Conservation (phyloP, 1,140 invertebrate species). For the Homarus americanus region DNA sequence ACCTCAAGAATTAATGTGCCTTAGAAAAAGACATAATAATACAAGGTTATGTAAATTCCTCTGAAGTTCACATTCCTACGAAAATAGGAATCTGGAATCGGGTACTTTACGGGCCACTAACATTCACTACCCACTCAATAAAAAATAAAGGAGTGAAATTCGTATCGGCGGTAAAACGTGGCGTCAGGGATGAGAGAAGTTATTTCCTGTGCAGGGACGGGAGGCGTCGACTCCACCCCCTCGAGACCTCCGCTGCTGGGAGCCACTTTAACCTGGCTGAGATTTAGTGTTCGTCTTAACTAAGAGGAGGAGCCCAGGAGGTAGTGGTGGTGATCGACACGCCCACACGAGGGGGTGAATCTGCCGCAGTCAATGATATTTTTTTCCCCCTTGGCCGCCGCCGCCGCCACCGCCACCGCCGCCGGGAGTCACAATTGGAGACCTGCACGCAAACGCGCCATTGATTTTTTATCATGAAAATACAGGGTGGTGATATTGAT, state of each 20-base stretch:
- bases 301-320: background rate
- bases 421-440: constrained; percentile 54
- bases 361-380: constrained; percentile 59
- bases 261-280: background rate
- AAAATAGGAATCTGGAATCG: no score
- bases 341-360: background rate
- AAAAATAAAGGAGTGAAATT: no score
- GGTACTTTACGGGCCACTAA: no score
- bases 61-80: no score
- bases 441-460: constrained; percentile 63
- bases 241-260: background rate
- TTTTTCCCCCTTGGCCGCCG: no score
- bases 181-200: background rate
- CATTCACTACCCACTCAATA: no score
- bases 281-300: constrained; percentile 56
- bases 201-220: background rate
- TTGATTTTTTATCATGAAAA: constrained; percentile 73
- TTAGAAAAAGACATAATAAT: no score
- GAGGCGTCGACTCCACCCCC: background rate
- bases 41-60: no score
- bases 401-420: constrained; percentile 30
- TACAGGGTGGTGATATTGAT: constrained; percentile 60
- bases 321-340: constrained; percentile 27
- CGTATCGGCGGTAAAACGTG: background rate
- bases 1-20: no score